Conservation (phyloP, 2,888 invertebrate species). For the Lasioglossum malachurum region DNA sequence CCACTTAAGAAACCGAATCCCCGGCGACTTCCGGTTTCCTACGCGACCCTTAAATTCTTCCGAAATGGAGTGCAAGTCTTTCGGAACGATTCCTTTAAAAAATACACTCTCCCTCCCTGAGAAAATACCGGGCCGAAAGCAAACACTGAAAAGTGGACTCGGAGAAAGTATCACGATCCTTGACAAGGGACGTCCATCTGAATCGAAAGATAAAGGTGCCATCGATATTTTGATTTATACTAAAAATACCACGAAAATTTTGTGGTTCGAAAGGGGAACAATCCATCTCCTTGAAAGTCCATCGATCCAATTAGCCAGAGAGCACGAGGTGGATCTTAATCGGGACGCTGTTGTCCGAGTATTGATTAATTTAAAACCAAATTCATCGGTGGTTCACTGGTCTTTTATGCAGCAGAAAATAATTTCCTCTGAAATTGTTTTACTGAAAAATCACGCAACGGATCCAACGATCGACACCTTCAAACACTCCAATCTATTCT, state of each 20-base stretch:
- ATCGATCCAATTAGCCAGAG: background rate
- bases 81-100: background rate
- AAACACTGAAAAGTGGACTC: background rate
- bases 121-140: background rate
- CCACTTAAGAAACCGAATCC: slow-evolving; percentile 54
- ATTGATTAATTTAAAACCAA: background rate
- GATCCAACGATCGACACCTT: background rate
- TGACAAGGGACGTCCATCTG: background rate
- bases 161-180: background rate
- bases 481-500: background rate
- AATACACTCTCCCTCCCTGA: background rate
- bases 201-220: background rate
- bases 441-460: background rate
- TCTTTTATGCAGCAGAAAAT: background rate
- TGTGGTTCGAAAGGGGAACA: background rate
- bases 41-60: background rate
- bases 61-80: background rate
- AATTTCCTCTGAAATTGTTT: background rate
- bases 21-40: background rate
- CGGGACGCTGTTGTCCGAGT: background rate
- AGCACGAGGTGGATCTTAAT: background rate
- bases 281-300: background rate
- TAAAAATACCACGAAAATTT: background rate
- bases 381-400: background rate
- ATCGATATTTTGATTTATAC: background rate